Evolutionary conservation across 1,140 invertebrate species (phyloP).

Genomic region (Cotesia chilonis): DNA sequence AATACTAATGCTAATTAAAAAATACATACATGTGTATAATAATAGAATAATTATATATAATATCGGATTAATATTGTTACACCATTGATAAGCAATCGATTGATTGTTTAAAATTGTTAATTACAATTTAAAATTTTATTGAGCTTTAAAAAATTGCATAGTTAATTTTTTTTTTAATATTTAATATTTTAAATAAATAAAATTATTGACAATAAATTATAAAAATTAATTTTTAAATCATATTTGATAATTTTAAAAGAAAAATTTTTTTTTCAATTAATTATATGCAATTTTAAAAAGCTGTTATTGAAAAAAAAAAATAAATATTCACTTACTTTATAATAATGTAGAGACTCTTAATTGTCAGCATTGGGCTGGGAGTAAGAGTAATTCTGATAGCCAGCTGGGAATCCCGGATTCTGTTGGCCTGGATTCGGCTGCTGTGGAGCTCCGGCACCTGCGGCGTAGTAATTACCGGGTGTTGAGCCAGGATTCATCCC

Average conservation of each 20-base stretch:
- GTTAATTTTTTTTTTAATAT: neutral
- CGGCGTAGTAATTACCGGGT: slow-evolving; percentile 57
- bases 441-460: slow-evolving; percentile 49
- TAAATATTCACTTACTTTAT: slow-evolving; percentile 50
- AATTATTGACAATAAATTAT: neutral
- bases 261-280: neutral
- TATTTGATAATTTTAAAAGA: too few species aligned
- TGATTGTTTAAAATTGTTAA: slow-evolving; percentile 33
- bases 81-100: slow-evolving; percentile 48
- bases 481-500: slow-evolving; percentile 59
- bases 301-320: slow-evolving; percentile 14
- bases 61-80: slow-evolving; percentile 45
- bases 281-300: slow-evolving; percentile 41
- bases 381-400: slow-evolving; percentile 64
- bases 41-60: slow-evolving; percentile 30
- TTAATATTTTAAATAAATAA: neutral
- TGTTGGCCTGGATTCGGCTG: slow-evolving; percentile 59
- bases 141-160: slow-evolving; percentile 19
- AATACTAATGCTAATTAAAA: too few species aligned
- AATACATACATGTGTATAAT: slow-evolving; percentile 30
- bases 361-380: slow-evolving; percentile 62
- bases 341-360: slow-evolving; percentile 45
- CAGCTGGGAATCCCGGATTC: slow-evolving; percentile 59
- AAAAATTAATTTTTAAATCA: slow-evolving; percentile 30
- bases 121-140: slow-evolving; percentile 5